phyloP scores from a whole-genome alignment of 2,113 vertebrate species.

The Taxidea taxus region DNA sequence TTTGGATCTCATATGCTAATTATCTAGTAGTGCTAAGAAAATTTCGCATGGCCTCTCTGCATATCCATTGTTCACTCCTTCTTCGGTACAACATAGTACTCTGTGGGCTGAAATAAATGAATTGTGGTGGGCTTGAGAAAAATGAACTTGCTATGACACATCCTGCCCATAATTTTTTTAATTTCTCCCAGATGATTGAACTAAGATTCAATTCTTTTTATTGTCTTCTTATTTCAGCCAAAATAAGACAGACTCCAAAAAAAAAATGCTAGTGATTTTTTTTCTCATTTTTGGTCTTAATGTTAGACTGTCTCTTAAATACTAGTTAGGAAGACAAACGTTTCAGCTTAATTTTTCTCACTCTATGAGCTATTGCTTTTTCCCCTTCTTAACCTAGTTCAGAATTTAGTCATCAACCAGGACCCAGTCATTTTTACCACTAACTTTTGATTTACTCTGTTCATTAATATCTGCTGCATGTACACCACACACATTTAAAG shows the following conservation, averaged over 20 bases:
- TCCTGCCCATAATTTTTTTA: slow-evolving; percentile 32
- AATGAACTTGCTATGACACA: slow-evolving; percentile 57
- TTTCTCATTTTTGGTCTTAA: slow-evolving; percentile 43
- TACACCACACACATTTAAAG: slow-evolving; percentile 1
- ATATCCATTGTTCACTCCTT: slow-evolving; percentile 28
- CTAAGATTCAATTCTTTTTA: slow-evolving; percentile 49
- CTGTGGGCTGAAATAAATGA: slow-evolving; percentile 43
- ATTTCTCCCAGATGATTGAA: slow-evolving; percentile 50
- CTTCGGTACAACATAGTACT: slow-evolving; percentile 38
- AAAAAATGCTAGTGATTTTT: neutral
- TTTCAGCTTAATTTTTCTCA: slow-evolving; percentile 47
- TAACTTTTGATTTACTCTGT: slow-evolving; percentile 40
- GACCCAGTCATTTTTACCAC: slow-evolving; percentile 34
- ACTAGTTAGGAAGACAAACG: slow-evolving; percentile 52
- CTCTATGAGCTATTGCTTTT: slow-evolving; percentile 49
- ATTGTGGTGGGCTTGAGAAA: slow-evolving; percentile 1
- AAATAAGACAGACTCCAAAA: slow-evolving; percentile 47
- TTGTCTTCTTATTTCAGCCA: slow-evolving; percentile 51
- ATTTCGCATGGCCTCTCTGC: neutral
- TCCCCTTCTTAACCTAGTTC: neutral
- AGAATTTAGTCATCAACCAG: slow-evolving; percentile 37
- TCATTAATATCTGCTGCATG: slow-evolving; percentile 37
- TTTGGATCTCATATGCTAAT: slow-evolving; percentile 41
- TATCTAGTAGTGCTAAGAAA: slow-evolving; percentile 20
- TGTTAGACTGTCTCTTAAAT: slow-evolving; percentile 43